A percentile compares a stretch with the other conserved stretches of the same genome.
These are phyloP conservation scores for Pimephales promelas DNA, from an alignment of 2,113 vertebrate species.

Conservation along the genomic window DNA sequence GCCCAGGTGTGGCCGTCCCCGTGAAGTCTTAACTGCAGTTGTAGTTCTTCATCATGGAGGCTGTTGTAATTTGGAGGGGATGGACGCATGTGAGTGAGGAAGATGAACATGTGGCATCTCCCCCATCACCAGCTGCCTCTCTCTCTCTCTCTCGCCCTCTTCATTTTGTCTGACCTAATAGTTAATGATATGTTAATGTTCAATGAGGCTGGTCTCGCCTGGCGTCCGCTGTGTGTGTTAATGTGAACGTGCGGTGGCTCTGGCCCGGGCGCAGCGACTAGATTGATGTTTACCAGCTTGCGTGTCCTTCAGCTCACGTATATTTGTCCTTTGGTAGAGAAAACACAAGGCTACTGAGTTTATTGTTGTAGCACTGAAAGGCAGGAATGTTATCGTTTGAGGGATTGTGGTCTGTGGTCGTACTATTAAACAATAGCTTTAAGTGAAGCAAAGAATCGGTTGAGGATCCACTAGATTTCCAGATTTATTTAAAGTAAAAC, in stretches of 20 bases:
- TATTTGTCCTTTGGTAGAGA: constrained; percentile 58
- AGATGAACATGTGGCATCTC: constrained; percentile 57
- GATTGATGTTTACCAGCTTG: constrained; percentile 57
- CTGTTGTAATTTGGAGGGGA: constrained; percentile 24
- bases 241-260: constrained; percentile 41
- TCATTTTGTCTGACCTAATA: constrained; percentile 61
- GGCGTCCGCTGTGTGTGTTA: constrained; percentile 53
- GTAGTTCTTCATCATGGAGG: constrained; percentile 47
- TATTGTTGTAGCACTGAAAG: constrained; percentile 21
- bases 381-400: constrained; percentile 2
- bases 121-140: constrained; percentile 49
- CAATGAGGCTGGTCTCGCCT: constrained; percentile 53
- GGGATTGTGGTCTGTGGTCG: not conserved
- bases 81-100: not conserved
- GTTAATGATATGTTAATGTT: constrained; percentile 65
- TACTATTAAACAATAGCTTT: not conserved
- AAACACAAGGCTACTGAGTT: constrained; percentile 47
- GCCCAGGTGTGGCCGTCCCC: constrained; percentile 41
- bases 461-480: not conserved
- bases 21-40: constrained; percentile 54
- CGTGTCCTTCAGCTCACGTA: constrained; percentile 57
- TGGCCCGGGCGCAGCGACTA: constrained; percentile 41
- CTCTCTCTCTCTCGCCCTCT: constrained; percentile 37
- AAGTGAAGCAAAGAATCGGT: no score
- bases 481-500: not conserved